These are phyloP conservation scores for Myrmophylax atrothorax DNA, from an alignment of 2,113 vertebrate species.

Conservation along the genomic window DNA sequence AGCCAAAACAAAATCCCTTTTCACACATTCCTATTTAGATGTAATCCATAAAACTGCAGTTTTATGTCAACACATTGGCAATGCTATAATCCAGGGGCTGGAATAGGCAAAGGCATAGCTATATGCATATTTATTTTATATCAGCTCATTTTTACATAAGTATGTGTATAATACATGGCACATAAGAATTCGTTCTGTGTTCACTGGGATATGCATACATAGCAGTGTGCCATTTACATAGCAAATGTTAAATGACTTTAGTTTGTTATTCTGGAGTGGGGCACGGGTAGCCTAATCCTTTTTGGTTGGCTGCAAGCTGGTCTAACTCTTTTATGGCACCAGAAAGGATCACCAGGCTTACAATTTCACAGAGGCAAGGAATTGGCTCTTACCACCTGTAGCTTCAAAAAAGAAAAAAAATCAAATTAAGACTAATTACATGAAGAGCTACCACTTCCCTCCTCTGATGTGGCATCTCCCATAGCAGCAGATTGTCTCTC, in stretches of 20 bases:
- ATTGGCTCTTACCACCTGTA: background rate
- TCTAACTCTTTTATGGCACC: background rate
- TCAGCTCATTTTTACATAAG: background rate
- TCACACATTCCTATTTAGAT: constrained; percentile 40
- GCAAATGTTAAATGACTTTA: background rate
- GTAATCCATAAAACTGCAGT: constrained; percentile 44
- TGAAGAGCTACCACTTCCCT: background rate
- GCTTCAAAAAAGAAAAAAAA: background rate
- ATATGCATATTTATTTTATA: constrained; percentile 12
- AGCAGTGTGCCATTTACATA: background rate
- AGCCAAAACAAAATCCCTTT: constrained; percentile 55
- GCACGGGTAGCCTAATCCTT: background rate
- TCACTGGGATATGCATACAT: background rate
- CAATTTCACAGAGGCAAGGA: background rate
- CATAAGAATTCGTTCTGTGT: background rate
- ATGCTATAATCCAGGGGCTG: background rate
- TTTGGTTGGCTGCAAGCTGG: background rate
- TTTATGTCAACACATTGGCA: constrained; percentile 50
- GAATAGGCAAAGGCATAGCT: background rate
- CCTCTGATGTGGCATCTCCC: constrained; percentile 27
- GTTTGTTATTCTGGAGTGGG: background rate
- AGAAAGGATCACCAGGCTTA: background rate
- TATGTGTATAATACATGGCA: background rate
- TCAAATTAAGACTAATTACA: background rate
- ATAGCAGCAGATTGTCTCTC: constrained; percentile 54